These are phyloP conservation scores for Gila robusta DNA, from an alignment of 2,797 vertebrate genomes.

Conservation along the genomic window DNA sequence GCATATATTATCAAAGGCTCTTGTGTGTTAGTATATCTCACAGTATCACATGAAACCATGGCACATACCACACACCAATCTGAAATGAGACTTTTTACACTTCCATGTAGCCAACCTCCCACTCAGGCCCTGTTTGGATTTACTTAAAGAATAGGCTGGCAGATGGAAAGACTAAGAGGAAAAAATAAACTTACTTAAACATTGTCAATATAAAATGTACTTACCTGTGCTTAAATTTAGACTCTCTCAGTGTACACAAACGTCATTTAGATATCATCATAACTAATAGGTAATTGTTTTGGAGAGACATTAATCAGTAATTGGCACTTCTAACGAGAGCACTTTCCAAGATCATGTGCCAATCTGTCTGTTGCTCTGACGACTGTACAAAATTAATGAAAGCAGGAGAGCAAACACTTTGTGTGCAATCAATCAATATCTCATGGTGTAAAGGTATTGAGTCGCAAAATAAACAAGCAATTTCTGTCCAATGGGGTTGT, in stretches of 20 bases:
- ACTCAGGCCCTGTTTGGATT: constrained; percentile 37
- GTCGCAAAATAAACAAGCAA: constrained; percentile 7
- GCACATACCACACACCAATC: constrained; percentile 26
- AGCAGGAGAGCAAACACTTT: constrained; percentile 33
- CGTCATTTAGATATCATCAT: constrained; percentile 40
- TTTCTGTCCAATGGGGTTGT: constrained; percentile 23
- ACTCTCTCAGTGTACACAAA: constrained; percentile 8
- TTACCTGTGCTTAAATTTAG: constrained; percentile 33
- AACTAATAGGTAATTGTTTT: constrained; percentile 46
- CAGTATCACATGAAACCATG: constrained; percentile 23
- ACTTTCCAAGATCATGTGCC: constrained; percentile 41
- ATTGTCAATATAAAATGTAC: not conserved
- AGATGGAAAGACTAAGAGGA: not conserved
- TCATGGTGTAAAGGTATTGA: constrained; percentile 30
- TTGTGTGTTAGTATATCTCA: constrained; percentile 28
- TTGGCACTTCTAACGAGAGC: constrained; percentile 29
- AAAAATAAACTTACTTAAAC: not conserved
- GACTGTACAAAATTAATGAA: constrained; percentile 33
- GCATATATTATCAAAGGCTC: constrained; percentile 41
- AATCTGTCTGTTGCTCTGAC: constrained; percentile 39
- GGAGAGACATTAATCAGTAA: constrained; percentile 35
- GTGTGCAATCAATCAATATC: constrained; percentile 17
- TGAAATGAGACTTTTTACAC: constrained; percentile 27
- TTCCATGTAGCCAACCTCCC: constrained; percentile 40
- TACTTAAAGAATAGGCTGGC: constrained; percentile 30